These are phyloP conservation scores for Bruchidius siliquastri DNA, from an alignment of 2,888 invertebrate species.

Conservation along the genomic window DNA sequence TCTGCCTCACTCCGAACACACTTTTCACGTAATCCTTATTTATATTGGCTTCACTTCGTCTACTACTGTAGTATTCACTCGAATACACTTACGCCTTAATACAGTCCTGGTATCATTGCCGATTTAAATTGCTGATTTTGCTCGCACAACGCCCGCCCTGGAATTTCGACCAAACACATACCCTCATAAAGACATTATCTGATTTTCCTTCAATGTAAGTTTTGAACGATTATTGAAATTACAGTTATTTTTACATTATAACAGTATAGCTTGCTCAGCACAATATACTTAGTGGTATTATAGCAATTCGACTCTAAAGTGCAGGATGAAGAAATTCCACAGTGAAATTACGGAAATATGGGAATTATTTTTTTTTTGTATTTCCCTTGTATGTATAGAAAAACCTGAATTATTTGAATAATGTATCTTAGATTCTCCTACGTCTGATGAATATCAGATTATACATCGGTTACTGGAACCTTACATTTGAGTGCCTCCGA, in stretches of 20 bases:
- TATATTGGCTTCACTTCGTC: no score
- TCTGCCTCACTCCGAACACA: no score
- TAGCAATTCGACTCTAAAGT: background rate
- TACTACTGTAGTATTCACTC: no score
- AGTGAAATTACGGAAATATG: background rate
- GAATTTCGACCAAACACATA: background rate
- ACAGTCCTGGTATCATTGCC: background rate
- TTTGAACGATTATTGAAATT: background rate
- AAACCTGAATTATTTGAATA: no score
- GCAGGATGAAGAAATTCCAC: background rate
- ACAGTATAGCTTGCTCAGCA: background rate
- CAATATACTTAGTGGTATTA: background rate
- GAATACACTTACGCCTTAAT: background rate
- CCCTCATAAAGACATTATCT: background rate
- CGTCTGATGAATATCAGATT: no score
- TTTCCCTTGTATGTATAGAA: no score
- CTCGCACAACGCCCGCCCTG: background rate
- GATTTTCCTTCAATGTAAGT: background rate
- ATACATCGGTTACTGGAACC: no score
- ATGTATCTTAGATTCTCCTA: no score
- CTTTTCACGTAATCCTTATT: no score
- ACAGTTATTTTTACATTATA: background rate
- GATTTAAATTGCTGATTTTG: background rate
- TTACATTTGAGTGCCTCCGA: no score
- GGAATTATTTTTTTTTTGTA: no score